Percentiles rank a stretch among this genome's conserved stretches.
These are phyloP conservation scores for Hypselothyrea guttata DNA, from an alignment of 2,888 invertebrate genomes.

Conservation along the genomic window DNA sequence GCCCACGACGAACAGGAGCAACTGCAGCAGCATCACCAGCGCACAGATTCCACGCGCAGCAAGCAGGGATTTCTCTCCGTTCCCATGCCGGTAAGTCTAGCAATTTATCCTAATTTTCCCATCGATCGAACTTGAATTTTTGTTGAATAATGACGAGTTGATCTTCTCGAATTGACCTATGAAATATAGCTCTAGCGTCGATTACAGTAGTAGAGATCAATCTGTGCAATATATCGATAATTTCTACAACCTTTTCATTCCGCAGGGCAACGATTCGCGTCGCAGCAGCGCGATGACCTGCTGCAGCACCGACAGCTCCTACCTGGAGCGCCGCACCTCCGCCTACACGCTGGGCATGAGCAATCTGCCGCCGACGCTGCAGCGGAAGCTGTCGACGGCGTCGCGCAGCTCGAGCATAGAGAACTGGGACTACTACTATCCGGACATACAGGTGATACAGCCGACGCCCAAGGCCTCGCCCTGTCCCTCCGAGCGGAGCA, in stretches of 20 bases:
- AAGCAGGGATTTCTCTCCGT: slow-evolving; percentile 81
- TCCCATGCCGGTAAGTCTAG: slow-evolving; percentile 79
- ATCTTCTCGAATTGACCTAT: too few species aligned
- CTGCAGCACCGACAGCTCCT: slow-evolving; percentile 92
- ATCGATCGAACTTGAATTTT: too few species aligned
- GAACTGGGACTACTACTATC: slow-evolving; percentile 85
- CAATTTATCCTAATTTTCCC: not conserved
- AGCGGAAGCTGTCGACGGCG: slow-evolving; percentile 79
- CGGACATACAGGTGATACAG: slow-evolving; percentile 88
- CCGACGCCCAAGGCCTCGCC: slow-evolving; percentile 93
- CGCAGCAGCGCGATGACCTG: slow-evolving; percentile 92
- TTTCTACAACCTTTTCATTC: not conserved
- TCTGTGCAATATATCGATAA: too few species aligned
- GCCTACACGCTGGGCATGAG: slow-evolving; percentile 89
- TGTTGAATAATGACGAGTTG: too few species aligned
- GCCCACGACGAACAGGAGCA: slow-evolving; percentile 55
- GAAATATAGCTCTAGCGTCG: too few species aligned
- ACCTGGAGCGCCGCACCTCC: slow-evolving; percentile 91
- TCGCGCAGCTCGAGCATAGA: slow-evolving; percentile 81
- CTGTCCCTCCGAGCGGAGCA: slow-evolving; percentile 86
- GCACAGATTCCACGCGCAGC: slow-evolving; percentile 80
- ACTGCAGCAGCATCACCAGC: slow-evolving; percentile 68
- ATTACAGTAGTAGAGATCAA: too few species aligned
- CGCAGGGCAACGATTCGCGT: slow-evolving; percentile 83
- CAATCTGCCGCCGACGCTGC: slow-evolving; percentile 83